Percentiles rank a stretch among this genome's conserved stretches.
These are phyloP conservation scores for Podarcis raffonei DNA, from an alignment of 2,113 vertebrate species.

Conservation along the genomic window DNA sequence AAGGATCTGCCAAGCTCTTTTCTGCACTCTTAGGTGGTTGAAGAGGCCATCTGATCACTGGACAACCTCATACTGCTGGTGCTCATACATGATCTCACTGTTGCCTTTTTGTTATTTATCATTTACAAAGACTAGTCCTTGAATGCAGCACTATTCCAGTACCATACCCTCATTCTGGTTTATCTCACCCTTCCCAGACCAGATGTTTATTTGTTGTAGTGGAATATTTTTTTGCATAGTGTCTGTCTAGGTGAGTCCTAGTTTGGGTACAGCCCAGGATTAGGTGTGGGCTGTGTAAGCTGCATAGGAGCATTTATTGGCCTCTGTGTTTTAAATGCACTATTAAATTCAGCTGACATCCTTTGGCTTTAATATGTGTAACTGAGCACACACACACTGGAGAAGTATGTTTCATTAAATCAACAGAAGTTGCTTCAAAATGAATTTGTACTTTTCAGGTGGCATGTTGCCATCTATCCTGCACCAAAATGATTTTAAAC, in stretches of 20 bases:
- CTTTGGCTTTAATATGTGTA: neutral
- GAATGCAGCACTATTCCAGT: neutral
- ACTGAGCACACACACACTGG: neutral
- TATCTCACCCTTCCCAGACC: neutral
- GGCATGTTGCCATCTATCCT: neutral
- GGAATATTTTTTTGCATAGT: neutral
- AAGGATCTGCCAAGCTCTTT: too few species aligned
- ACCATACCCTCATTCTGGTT: neutral
- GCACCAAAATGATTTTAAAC: neutral
- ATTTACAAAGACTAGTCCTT: too few species aligned
- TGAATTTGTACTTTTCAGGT: neutral
- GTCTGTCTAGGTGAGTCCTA: neutral
- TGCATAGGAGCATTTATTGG: neutral
- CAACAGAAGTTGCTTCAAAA: neutral
- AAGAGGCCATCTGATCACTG: too few species aligned
- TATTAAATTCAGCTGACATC: neutral
- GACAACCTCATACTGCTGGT: too few species aligned
- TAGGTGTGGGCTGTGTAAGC: neutral
- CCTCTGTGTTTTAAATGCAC: neutral
- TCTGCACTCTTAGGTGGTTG: too few species aligned
- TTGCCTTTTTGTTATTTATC: too few species aligned
- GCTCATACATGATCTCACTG: too few species aligned
- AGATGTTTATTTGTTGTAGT: neutral
- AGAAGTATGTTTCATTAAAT: neutral
- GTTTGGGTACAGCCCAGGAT: neutral